Percentiles rank a stretch among this genome's conserved stretches.
Evolutionary conservation across 2,888 invertebrate genomes (phyloP).

Genomic region (Apamea crenata): DNA sequence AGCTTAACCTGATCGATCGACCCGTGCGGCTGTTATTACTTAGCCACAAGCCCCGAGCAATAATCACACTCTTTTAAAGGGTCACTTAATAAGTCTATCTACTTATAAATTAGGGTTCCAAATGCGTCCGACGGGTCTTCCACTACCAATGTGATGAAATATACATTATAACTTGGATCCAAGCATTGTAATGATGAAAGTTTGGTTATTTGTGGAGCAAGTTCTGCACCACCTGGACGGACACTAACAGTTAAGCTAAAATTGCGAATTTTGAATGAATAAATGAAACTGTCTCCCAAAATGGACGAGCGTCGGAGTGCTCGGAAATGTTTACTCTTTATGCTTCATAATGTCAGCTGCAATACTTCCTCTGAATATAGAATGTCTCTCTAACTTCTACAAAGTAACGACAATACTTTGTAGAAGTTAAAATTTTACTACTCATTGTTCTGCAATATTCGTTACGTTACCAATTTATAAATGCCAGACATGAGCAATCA

Average conservation of each 20-base stretch:
- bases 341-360: constrained; percentile 44
- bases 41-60: neutral
- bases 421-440: too few relatives aligned
- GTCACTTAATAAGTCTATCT: constrained; percentile 5
- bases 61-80: neutral
- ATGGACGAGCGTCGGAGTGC: constrained; percentile 11
- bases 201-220: constrained; percentile 59
- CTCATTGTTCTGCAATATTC: neutral
- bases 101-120: constrained; percentile 20
- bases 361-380: constrained; percentile 25
- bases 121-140: constrained; percentile 1
- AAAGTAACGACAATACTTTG: too few relatives aligned
- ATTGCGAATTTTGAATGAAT: constrained; percentile 57
- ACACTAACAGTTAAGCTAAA: constrained; percentile 54
- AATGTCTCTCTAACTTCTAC: constrained; percentile 10
- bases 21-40: neutral
- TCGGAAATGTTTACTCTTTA: constrained; percentile 37
- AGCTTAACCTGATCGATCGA: neutral
- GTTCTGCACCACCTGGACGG: constrained; percentile 58
- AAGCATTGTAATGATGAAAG: constrained; percentile 53
- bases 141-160: constrained; percentile 51
- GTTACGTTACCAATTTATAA: constrained; percentile 11
- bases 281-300: constrained; percentile 50
- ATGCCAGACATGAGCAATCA: neutral
- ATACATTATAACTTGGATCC: constrained; percentile 57